Evolutionary conservation across 2,113 vertebrate genomes (phyloP), one percentile per base, ranked within the genome.

Genomic region (Pelvicachromis taeniatus): DNA sequence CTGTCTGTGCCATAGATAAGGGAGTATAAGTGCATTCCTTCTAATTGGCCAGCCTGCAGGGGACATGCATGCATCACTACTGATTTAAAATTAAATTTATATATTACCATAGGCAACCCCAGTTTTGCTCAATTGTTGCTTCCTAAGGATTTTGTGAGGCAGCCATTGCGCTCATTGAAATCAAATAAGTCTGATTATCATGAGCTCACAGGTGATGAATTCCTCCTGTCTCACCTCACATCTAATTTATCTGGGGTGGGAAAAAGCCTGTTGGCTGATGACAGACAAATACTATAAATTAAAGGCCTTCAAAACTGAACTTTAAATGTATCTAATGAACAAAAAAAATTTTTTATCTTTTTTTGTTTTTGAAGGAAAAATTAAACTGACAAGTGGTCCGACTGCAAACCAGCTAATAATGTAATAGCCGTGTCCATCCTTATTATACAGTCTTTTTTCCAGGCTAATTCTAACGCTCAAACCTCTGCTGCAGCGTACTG

Each of bases 391-490:
- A 65, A 65, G 11, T 8, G 61, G 33, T 40, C 61, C 2, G 2
- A 40, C 35, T 40, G 5, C 40, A 45, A 70, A 70, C 21, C 5
- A 3, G 40, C 3, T 45, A 9, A 6, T 45, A 48, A 70, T 42
- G 40, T 70, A 26, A 29, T 45, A 6, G 38, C 38, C 1, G 7
- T 13, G 59, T 38, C 59, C 61, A 29, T 45, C 40, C 5, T 70
- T 45, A 26, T 5, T 70, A 70, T 70, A 70, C 40, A 70, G 65
- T 45, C 21, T 45, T 45, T 45, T 8, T 70, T 11, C 8, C 38
- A 70, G 9, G 21, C 14, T 45, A 45, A 6, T 8, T 0, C 8
- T 70, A 45, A 26, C n/a, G n/a, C 38, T 26, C 1, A 23, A 65
- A 65, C 61, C 61, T 21, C 7, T 65, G 35, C 61, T 40, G 11